Base-by-base conservation (phyloP, 2,888 invertebrate species). In the Chymomyza caudatula region DNA sequence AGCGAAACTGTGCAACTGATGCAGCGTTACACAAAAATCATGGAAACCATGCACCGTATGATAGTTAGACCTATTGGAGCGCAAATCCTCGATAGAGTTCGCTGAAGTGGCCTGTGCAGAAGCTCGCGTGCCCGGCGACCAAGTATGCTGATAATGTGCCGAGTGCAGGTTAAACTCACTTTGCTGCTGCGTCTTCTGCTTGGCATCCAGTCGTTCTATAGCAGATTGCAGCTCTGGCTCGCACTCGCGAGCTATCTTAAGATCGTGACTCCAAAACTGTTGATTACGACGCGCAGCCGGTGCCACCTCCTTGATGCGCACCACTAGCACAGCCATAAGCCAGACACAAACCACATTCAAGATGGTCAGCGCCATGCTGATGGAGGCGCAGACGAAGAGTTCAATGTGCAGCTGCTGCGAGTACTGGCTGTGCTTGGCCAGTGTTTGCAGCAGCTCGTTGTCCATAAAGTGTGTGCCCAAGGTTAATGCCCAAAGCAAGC, bases 311-410 rank as follows among this genome's bases (percentile, higher is more conserved):
- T 93, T 93, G n/a, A 94, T 93, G 92, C 94, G 94, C 71, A 95
- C 92, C 49, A 95, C 93, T n/a, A 93, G 77, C 43, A 94, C 92
- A n/a, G 94, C 94, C 85, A 94, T 92, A 0, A 93, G 71, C 85
- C 94, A 94, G 62, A 95, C 95, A 86, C 94, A 94, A 49, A 93
- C 81, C 63, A 95, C 94, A 85, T 95, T 95, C 60, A 95, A 91
- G 4, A 95, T 89, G 0, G 95, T 94, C 8, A 95, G 90, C 22
- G 93, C 92, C 52, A 95, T 92, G 63, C 95, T 95, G n/a, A 94
- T 91, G 0, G 92, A 91, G 2, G 95, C 95, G 17, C 94, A 90
- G 2, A 92, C 82, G 0, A 92, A 91, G 20, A 94, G 91, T 81
- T 95, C 95, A 0, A 90, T 78, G 0, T 92, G 91, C 70, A 92